Base-by-base conservation (phyloP, 1,140 invertebrate species). In the Ditylenchus dipsaci region DNA sequence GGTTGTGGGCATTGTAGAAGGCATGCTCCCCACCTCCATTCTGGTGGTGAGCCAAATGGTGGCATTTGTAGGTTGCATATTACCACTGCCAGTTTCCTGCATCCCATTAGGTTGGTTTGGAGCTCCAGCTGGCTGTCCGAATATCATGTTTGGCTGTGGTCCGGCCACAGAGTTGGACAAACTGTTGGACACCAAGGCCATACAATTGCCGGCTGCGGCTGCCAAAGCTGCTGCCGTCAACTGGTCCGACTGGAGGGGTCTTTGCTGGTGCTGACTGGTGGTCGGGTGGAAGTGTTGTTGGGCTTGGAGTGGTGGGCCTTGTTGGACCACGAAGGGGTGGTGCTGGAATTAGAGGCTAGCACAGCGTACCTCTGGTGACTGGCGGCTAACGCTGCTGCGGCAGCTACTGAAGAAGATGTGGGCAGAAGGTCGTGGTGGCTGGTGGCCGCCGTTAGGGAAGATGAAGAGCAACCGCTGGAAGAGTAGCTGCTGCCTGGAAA, bases 401-500 rank as follows among this genome's bases (percentile, higher is more conserved):
- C 53, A 29, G 53, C 53, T 57, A 29, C 53, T 23, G 59, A 61
- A 30, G 29, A 45, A 61, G 59, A 30, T 7, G 27, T 19, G n/a
- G 59, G 59, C 15, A 61, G 15, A 21, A 61, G 42, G 29, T 61
- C 59, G 59, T 33, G 29, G 19, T 33, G 27, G 29, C 59, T 61
- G 59, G 17, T 45, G 1, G 27, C 38, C n/a, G 59, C 59, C 19
- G 59, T 61, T 21, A 61, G 59, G 1, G 59, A 61, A 5, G 59
- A 61, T 45, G 59, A 61, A 61, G 59, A 61, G 59, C 59, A 30
- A 27, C 59, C 38, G 17, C 59, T 61, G 3, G 49, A 53, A 26
- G 49, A 53, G 15, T 61, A 61, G 29, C 59, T 61, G 59, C 59
- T 61, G n/a, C 59, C 59, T n/a, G 47, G 59, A 30, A 61, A 61